Percentiles rank a stretch among this genome's conserved stretches.
These are phyloP conservation scores for Strigamia transsilvanica DNA, from an alignment of 2,888 invertebrate genomes.

Conservation along the genomic window DNA sequence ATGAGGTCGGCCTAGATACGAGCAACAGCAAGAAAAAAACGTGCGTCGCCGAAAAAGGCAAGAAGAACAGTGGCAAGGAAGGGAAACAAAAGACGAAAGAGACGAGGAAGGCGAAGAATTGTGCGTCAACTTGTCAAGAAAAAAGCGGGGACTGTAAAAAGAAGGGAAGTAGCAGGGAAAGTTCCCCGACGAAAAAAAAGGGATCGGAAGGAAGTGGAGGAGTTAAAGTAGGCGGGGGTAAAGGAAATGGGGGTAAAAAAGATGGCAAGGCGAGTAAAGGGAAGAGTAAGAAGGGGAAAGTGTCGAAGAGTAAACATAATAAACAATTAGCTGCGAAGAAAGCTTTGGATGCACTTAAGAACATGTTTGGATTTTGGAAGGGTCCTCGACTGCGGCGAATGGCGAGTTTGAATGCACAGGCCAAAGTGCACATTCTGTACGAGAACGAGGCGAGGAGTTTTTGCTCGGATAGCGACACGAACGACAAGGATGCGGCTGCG, in stretches of 20 bases:
- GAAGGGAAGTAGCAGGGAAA: slow-evolving; percentile 36
- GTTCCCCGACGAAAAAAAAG: background rate
- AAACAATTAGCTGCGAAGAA: slow-evolving; percentile 46
- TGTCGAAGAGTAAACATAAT: background rate
- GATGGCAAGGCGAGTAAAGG: background rate
- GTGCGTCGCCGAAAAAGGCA: background rate
- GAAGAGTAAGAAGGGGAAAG: slow-evolving; percentile 21
- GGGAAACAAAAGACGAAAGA: slow-evolving; percentile 17
- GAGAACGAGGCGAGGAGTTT: slow-evolving; percentile 75
- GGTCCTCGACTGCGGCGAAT: slow-evolving; percentile 68
- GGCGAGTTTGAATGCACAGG: slow-evolving; percentile 86
- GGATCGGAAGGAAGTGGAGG: slow-evolving; percentile 14
- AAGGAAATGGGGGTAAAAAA: background rate
- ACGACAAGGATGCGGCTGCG: background rate
- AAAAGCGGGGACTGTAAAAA: background rate
- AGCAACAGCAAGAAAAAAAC: slow-evolving; percentile 13
- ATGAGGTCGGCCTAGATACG: background rate
- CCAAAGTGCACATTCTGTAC: slow-evolving; percentile 89
- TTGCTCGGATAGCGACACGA: slow-evolving; percentile 32
- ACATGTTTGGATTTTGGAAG: slow-evolving; percentile 54
- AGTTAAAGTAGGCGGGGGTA: background rate
- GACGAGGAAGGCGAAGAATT: slow-evolving; percentile 10
- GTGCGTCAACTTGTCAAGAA: background rate
- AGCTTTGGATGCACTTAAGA: slow-evolving; percentile 33
- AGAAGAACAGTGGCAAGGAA: slow-evolving; percentile 32